Conservation (phyloP, 2,888 invertebrate genomes). For the Acronicta aceris region DNA sequence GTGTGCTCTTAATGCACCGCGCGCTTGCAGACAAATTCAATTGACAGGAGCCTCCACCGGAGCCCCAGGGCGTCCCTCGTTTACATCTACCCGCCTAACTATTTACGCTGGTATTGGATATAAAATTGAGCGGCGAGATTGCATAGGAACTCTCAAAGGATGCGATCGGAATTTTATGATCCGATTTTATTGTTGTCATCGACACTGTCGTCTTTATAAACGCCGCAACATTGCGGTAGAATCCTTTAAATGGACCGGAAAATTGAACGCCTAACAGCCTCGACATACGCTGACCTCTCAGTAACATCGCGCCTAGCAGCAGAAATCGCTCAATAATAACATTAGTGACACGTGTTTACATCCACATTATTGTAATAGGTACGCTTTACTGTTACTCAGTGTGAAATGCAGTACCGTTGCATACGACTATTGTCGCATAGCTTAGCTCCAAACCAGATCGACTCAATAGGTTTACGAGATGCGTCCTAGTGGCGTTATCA, state of each 20-base stretch:
- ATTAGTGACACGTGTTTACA: conserved; percentile 55
- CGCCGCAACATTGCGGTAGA: conserved; percentile 65
- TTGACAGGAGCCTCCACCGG: conserved; percentile 82
- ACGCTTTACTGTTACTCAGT: conserved; percentile 50
- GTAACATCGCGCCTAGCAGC: conserved; percentile 27
- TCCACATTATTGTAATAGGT: conserved; percentile 51
- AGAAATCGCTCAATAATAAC: conserved; percentile 39
- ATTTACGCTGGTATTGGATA: conserved; percentile 83
- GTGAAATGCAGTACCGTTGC: conserved; percentile 73
- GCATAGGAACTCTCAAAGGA: conserved; percentile 80
- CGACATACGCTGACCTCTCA: conserved; percentile 52
- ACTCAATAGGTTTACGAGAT: conserved; percentile 83
- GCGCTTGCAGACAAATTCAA: conserved; percentile 89
- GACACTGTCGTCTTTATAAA: conserved; percentile 73
- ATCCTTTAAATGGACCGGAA: conserved; percentile 64
- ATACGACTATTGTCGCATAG: conserved; percentile 74
- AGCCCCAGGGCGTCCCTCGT: conserved; percentile 83
- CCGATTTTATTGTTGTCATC: conserved; percentile 82
- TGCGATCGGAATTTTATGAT: conserved; percentile 81
- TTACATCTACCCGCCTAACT: conserved; percentile 82
- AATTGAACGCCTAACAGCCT: conserved; percentile 65
- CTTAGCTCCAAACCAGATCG: conserved; percentile 77
- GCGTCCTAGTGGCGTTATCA: conserved; percentile 87
- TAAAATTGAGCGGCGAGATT: conserved; percentile 85
- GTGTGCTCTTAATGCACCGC: conserved; percentile 83